Evolutionary conservation across 2,113 vertebrate genomes (phyloP), one percentile per base, ranked within the genome.

Genomic region (Falcunculus frontatus): DNA sequence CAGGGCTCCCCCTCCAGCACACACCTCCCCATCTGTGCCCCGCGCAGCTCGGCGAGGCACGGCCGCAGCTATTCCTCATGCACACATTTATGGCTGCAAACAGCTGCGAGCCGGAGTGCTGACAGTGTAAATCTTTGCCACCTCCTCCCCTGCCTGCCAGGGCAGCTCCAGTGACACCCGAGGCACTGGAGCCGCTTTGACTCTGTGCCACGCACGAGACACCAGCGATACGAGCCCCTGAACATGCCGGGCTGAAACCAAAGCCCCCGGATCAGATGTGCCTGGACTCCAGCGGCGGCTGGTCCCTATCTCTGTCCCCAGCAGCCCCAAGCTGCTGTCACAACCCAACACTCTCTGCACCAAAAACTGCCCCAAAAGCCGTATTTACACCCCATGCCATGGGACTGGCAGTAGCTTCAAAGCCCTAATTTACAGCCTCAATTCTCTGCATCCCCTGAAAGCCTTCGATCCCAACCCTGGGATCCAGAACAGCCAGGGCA

Each of bases 111-210:
- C 59, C 22, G 11, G 15, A 84, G 88, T 20, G 73, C 92, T 89
- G 87, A 90, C 85, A 44, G 79, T 4, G 56, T 84, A 70, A 96
- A 96, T 94, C 95, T 94, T 80, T 87, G 88, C 93, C 70, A 8
- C 94, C 95, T 96, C 95, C 81, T 94, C 74, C 83, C 53, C 73
- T 49, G 70, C 44, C 87, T 95, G 89, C 84, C 27, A 37, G 89
- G 81, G 93, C 65, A 41, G 94, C 91, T 95, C 93, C 33, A 37
- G 95, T 81, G 79, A 94, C 85, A 91, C 78, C 63, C 50, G 1
- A 67, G 68, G 95, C 96, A 87, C 82, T 3, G 0, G 52, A 90
- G 88, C 79, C 1, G 5, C 64, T 79, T 84, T 92, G 95, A 94
- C 85, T 92, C 90, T 0, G 6, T 84, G 95, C 93, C 96, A 96